Evolutionary conservation across 2,113 vertebrate species (phyloP).

Genomic region (Oryzias curvinotus): DNA sequence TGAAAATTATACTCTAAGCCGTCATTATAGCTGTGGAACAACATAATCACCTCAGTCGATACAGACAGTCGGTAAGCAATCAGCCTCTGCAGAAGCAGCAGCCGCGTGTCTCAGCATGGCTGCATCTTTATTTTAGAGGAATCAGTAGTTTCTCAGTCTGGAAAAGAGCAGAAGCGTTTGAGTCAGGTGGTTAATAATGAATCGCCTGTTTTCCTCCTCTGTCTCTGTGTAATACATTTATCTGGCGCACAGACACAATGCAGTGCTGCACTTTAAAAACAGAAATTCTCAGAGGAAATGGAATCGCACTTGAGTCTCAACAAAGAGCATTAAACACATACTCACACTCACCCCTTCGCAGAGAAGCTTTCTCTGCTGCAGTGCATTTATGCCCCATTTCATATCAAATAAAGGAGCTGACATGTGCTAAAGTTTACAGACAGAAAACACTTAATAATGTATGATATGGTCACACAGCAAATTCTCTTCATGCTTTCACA

Average conservation of each 20-base stretch:
- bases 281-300: constrained; percentile 33
- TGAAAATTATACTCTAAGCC: constrained; percentile 11
- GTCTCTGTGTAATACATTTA: constrained; percentile 12
- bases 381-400: not conserved
- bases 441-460: too few relatives aligned
- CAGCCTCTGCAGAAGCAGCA: constrained; percentile 17
- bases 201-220: constrained; percentile 19
- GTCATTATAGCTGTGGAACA: constrained; percentile 33
- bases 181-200: constrained; percentile 30
- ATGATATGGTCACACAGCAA: too few relatives aligned
- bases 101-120: constrained; percentile 6
- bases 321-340: constrained; percentile 14
- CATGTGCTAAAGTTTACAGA: too few relatives aligned
- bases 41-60: constrained; percentile 45
- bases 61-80: constrained; percentile 17
- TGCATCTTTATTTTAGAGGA: constrained; percentile 39
- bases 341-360: constrained; percentile 4
- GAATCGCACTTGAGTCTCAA: constrained; percentile 22
- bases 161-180: constrained; percentile 25
- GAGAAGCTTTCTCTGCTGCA: constrained; percentile 9
- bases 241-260: not conserved
- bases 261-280: constrained; percentile 13
- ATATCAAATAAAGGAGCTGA: too few relatives aligned
- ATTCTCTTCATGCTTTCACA: too few relatives aligned
- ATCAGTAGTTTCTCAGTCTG: constrained; percentile 24